Evolutionary conservation across 2,888 invertebrate species (phyloP), one percentile per base, ranked within the genome.

Genomic region (Stegophylla sp.): DNA sequence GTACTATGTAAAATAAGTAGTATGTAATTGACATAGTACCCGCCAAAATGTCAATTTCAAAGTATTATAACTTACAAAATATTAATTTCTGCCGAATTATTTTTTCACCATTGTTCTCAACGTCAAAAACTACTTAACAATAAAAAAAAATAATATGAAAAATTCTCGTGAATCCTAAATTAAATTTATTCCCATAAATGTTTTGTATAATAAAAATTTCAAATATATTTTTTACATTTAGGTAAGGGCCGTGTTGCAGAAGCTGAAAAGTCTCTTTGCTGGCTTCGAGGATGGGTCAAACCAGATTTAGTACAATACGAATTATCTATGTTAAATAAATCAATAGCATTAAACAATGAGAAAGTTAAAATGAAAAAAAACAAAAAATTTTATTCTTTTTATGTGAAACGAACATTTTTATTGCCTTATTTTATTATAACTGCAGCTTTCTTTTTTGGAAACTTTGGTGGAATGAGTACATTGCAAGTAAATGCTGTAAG

Each of bases 241-340:
- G 87, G 84, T 0, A 91, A 90, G 85, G 90, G 90, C 82, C 89
- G 91, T 13, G 85, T 89, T 28, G 88, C 89, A 3, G 92, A 93
- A 41, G 93, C 94, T 0, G 90, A 90, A 83, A 88, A 90, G 86
- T 88, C 90, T 48, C 87, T 94, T 20, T 91, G 92, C 84, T 94
- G 94, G 93, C 87, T 94, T 0, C 89, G 94, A 48, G 94, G 94
- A 2, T 94, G 94, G 94, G 91, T 91, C 0, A 87, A 88, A 0
- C 87, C 91, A 23, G 86, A 88, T 5, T 88, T 88, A 28, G 90
- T 94, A 0, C 90, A 91, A 85, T 84, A 86, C 0, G 92, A 92
- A 64, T 73, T 84, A 9, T 82, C 82, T 9, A 67, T 77, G 67
- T 73, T 85, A 48, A 76, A 81, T 17, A 83, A 84, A 73, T 75